phyloP scores from a whole-genome alignment of 1,140 invertebrate genomes.

The Formica exsecta region DNA sequence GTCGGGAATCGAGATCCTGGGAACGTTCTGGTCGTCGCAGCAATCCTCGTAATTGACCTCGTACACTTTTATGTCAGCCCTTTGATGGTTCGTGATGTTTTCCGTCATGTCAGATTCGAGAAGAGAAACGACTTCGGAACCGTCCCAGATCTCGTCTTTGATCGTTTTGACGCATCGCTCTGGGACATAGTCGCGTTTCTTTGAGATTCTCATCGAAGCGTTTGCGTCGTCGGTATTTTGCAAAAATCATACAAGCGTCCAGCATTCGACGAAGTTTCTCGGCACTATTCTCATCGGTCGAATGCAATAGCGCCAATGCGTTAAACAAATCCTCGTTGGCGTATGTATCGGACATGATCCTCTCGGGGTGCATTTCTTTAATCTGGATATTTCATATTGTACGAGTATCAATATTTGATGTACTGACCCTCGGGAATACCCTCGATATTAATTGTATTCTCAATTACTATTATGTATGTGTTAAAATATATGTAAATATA shows the following conservation, averaged over 20 bases:
- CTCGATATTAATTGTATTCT: not conserved
- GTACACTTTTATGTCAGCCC: conserved; percentile 1
- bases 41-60: conserved; percentile 57
- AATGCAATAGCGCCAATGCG: conserved; percentile 75
- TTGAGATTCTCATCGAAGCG: not conserved
- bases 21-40: conserved; percentile 72
- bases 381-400: not conserved
- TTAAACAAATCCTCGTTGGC: conserved; percentile 69
- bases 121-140: not conserved
- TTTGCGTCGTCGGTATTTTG: not conserved
- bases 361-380: conserved; percentile 58
- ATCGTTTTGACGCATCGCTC: not conserved
- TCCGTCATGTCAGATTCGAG: not conserved
- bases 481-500: conserved; percentile 2
- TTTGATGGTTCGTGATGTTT: not conserved
- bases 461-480: not conserved
- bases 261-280: conserved; percentile 76
- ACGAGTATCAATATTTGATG: not conserved
- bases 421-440: no score
- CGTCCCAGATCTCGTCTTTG: not conserved
- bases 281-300: conserved; percentile 72
- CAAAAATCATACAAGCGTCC: conserved; percentile 66
- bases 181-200: not conserved
- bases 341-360: conserved; percentile 1
- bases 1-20: conserved; percentile 82